Percentiles rank a stretch among this genome's conserved stretches.
Conservation (phyloP, 2,113 vertebrate genomes). For the Pandion haliaetus region DNA sequence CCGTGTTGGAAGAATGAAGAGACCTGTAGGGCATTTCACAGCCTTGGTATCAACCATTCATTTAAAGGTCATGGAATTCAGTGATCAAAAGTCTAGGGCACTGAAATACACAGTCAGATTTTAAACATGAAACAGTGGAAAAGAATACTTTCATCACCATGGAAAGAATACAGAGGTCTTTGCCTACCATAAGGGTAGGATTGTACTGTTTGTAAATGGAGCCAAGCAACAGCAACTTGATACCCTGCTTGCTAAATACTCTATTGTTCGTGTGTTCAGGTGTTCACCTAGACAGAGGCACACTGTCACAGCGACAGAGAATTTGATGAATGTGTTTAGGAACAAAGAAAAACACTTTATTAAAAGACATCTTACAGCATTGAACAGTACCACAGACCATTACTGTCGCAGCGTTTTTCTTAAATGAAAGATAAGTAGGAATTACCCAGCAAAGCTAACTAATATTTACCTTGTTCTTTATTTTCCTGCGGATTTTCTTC, state of each 20-base stretch:
- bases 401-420: background rate
- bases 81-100: background rate
- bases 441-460: background rate
- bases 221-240: conserved; percentile 15
- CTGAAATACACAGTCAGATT: background rate
- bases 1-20: background rate
- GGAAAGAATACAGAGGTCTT: background rate
- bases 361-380: background rate
- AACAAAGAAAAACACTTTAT: background rate
- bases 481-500: conserved; percentile 98
- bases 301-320: background rate
- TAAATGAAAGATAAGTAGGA: background rate
- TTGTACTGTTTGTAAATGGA: background rate
- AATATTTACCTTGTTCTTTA: conserved; percentile 90
- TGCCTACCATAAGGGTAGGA: background rate
- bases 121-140: background rate
- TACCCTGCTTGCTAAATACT: conserved; percentile 3
- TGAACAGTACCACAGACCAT: background rate
- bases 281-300: background rate
- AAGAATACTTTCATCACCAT: background rate
- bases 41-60: background rate
- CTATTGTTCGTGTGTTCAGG: background rate
- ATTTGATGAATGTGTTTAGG: background rate
- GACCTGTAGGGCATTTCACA: background rate
- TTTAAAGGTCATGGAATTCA: background rate